Evolutionary conservation across 2,113 vertebrate genomes (phyloP), one percentile per base, ranked within the genome.

Genomic region (Pollachius pollachius): DNA sequence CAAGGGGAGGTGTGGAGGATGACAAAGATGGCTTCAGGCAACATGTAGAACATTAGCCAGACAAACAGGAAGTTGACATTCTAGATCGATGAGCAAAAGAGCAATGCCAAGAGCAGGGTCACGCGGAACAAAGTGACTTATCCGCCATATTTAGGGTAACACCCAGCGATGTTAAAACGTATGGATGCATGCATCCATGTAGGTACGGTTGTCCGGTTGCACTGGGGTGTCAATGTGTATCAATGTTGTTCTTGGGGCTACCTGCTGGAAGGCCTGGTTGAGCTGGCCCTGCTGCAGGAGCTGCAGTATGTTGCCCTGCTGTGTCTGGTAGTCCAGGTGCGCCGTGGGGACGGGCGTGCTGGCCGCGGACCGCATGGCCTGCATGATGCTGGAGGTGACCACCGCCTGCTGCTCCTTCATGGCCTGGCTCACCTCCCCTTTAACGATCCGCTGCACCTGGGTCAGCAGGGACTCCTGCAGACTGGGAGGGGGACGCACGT

Each of bases 201-300:
- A 48, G 1, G 41, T 48, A 48, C 12, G 2, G 30, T 34, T 4
- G 4, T 34, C 41, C 1, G 12, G 41, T 48, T 48, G 12, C 41
- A 48, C 11, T 1, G 41, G 41, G 41, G 41, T 2, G 12, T 34
- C 30, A 34, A 34, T 34, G 30, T 34, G 4, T 34, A 48, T 8
- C 8, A 9, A 48, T 48, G 5, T 15, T 15, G 54, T 16, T 12
- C 2, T 52, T 9, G 13, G 11, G 15, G 16, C 74, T 79, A 98
- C 97, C 97, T 99, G 97, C 88, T 99, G 97, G 84, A 99, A 99
- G 73, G 97, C 97, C 88, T 99, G 96, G 82, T 99, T 99, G 87
- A 99, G 94, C 76, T 97, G 95, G 68, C 97, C 97, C 87, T 98
- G 97, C 87, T 99, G 97, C 37, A 99, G 92, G 65, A 98, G 91